Percentiles rank a stretch among this genome's conserved stretches.
Evolutionary conservation across 2,113 vertebrate genomes (phyloP).

Genomic region (Stigmatopora argus): DNA sequence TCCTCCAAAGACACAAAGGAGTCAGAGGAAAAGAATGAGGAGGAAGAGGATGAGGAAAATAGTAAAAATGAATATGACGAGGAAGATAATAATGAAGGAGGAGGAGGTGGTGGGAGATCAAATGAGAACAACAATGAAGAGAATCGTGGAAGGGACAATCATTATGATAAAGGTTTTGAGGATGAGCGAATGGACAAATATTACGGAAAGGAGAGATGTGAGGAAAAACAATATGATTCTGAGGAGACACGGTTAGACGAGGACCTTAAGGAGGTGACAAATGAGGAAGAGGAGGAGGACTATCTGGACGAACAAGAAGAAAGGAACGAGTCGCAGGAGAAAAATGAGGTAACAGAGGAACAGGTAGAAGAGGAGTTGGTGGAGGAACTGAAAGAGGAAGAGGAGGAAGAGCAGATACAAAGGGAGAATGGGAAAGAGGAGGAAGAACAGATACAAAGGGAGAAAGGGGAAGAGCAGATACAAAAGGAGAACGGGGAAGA

Average conservation of each 20-base stretch:
- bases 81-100: background rate
- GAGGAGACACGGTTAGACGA: background rate
- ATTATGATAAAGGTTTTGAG: background rate
- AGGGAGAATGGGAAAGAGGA: background rate
- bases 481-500: background rate
- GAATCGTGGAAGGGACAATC: background rate
- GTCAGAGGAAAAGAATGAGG: slow-evolving; percentile 3
- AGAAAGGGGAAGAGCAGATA: too few relatives aligned
- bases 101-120: background rate
- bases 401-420: background rate
- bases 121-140: background rate
- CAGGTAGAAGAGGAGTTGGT: background rate
- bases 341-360: background rate
- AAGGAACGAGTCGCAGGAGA: background rate
- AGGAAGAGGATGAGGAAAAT: background rate
- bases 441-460: background rate
- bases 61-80: background rate
- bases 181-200: background rate
- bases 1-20: background rate
- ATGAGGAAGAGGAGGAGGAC: background rate
- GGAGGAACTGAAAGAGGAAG: background rate
- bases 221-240: background rate
- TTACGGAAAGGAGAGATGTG: background rate
- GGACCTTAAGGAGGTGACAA: background rate
- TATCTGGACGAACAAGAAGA: too few relatives aligned